Base-by-base conservation (phyloP, 2,888 invertebrate genomes). In the Epinotia ramella region DNA sequence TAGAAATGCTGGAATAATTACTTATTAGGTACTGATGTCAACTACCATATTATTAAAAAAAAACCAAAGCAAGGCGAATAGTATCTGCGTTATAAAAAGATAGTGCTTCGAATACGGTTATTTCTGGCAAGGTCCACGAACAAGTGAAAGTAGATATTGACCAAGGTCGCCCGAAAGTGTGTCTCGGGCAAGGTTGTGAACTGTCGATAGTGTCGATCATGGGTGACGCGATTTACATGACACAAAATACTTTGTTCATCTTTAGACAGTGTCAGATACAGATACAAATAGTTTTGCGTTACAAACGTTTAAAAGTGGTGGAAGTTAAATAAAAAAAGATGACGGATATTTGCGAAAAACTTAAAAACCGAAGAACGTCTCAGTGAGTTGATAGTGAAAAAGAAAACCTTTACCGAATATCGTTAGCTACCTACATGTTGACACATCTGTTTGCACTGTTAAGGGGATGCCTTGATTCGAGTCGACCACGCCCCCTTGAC, bases 161-260 rank as follows among this genome's bases (percentile, higher is more conserved):
- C 59, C 69, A 69, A 69, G 69, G 69, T 69, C 69, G 69, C 7
- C 69, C 59, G 53, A 69, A 65, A 69, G 28, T 69, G 59, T 69
- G 69, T 69, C 69, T 69, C 69, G 69, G 69, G 11, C 69, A 69
- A 60, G 69, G 59, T 46, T 18, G 16, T 24, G 44, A 59, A 68
- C 44, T 44, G 46, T 33, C 44, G 20, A 59, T 40, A 68, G 24
- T 44, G 46, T 33, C 44, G 20, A 59, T 40, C n/a, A 66, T 24
- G 49, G 65, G 28, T 66, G 40, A 68, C 68, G 33, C 11, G 66
- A 53, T 53, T 7, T 18, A 49, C 18, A 28, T 33, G 49, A 64
- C 46, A 64, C n/a, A 13, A 12, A 24, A 33, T 66, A 24, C 49
- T 11, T 65, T 7, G 24, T 7, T 60, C 12, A 33, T 7, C 28